These are phyloP conservation scores for Tyrannus savana DNA, from an alignment of 2,113 vertebrate genomes.

Conservation along the genomic window DNA sequence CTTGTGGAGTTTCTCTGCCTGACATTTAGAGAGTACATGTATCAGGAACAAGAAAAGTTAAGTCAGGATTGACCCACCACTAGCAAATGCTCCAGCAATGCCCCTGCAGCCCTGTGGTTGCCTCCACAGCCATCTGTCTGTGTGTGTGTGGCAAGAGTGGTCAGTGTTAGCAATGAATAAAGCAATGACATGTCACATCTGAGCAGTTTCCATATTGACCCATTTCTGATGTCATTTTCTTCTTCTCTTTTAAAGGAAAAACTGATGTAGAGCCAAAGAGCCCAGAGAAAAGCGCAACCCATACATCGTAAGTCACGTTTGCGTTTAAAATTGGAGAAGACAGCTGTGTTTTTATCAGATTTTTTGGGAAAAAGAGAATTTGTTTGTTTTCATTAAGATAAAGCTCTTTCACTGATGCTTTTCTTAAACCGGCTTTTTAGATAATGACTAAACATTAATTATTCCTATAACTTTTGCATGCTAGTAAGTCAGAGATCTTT, in stretches of 20 bases:
- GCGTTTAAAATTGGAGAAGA: conserved; percentile 28
- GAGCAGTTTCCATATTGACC: conserved; percentile 30
- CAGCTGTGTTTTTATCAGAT: conserved; percentile 40
- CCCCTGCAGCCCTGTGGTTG: not conserved
- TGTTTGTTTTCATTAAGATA: conserved; percentile 51
- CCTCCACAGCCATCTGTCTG: conserved; percentile 5
- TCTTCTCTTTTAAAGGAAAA: conserved; percentile 82
- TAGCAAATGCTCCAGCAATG: not conserved
- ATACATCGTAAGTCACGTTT: conserved; percentile 92
- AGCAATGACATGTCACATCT: conserved; percentile 28
- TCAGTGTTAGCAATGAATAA: conserved; percentile 29
- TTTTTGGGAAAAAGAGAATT: conserved; percentile 31
- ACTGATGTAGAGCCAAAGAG: conserved; percentile 83
- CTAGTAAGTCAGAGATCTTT: conserved; percentile 4
- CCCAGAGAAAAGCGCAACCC: conserved; percentile 84
- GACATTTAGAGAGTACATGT: not conserved
- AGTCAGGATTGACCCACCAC: not conserved
- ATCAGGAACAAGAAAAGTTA: not conserved
- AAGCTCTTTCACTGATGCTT: conserved; percentile 43
- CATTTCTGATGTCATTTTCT: conserved; percentile 61
- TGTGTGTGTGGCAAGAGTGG: not conserved
- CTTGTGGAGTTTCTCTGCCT: not conserved
- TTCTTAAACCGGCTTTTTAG: conserved; percentile 44
- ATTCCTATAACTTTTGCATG: conserved; percentile 24
- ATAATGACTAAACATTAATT: conserved; percentile 52